Evolutionary conservation across 1,140 invertebrate genomes (phyloP).

Genomic region (Micrasema minimum): DNA sequence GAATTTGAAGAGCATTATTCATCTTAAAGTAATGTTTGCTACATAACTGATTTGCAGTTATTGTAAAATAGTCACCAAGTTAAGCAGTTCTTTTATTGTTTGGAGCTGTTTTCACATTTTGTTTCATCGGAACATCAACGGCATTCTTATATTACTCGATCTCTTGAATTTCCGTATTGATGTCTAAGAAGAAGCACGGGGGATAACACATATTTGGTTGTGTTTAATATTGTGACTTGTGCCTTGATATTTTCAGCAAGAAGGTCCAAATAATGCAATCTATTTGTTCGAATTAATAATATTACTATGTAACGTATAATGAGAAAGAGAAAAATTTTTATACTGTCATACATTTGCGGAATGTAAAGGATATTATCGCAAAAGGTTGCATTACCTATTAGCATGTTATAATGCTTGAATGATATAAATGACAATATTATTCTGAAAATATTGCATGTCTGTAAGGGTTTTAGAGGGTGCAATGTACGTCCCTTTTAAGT

Average conservation of each 20-base stretch:
- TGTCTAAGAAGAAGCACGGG: constrained; percentile 13
- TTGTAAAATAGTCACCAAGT: no score
- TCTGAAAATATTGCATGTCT: constrained; percentile 9
- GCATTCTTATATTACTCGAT: no score
- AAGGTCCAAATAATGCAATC: constrained; percentile 45
- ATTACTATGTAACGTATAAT: no score
- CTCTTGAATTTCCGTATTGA: no score
- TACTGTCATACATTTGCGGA: no score
- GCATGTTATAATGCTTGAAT: constrained; percentile 15
- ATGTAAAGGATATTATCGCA: neutral
- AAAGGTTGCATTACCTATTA: constrained; percentile 1
- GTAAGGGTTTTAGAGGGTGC: constrained; percentile 19
- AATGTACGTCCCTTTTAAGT: constrained; percentile 22
- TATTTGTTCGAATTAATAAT: constrained; percentile 22
- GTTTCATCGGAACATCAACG: no score
- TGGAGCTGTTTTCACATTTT: no score
- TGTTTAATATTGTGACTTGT: constrained; percentile 42
- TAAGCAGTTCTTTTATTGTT: no score
- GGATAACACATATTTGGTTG: constrained; percentile 13
- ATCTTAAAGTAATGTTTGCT: no score
- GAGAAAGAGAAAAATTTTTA: no score
- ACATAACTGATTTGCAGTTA: no score
- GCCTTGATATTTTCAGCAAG: constrained; percentile 48
- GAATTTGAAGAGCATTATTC: no score
- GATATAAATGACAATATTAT: constrained; percentile 29